phyloP scores from a whole-genome alignment of 2,797 vertebrate species.

The Ficedula albicollis region DNA sequence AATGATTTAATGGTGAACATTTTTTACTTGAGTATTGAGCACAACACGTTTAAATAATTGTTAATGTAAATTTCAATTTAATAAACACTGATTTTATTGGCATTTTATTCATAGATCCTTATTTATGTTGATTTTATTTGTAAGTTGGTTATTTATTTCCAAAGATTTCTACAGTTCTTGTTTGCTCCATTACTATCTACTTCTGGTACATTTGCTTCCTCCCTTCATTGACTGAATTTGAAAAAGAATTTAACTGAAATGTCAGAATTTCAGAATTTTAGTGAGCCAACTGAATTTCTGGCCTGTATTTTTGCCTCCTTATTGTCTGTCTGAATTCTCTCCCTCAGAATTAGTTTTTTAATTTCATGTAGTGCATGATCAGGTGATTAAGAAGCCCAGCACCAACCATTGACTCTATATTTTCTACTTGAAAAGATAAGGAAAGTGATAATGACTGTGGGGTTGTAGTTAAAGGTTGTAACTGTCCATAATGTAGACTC shows the following conservation, averaged over 20 bases:
- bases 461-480: background rate
- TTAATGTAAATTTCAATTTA: background rate
- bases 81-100: background rate
- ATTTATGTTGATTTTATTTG: background rate
- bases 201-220: background rate
- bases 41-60: background rate
- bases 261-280: background rate
- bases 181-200: background rate
- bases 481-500: background rate
- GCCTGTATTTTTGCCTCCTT: background rate
- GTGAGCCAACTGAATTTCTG: background rate
- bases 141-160: background rate
- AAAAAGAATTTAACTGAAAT: background rate
- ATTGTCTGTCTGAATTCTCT: background rate
- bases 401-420: background rate
- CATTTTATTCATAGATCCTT: background rate
- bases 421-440: background rate
- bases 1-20: background rate
- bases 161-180: background rate
- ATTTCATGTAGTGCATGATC: background rate
- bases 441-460: rapidly evolving
- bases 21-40: background rate
- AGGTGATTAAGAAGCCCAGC: background rate
- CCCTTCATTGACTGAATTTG: background rate
- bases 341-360: background rate